A percentile compares a stretch with the other conserved stretches of the same genome.
phyloP scores from a whole-genome alignment of 2,888 invertebrate species.

The Orthonevra nobilis region DNA sequence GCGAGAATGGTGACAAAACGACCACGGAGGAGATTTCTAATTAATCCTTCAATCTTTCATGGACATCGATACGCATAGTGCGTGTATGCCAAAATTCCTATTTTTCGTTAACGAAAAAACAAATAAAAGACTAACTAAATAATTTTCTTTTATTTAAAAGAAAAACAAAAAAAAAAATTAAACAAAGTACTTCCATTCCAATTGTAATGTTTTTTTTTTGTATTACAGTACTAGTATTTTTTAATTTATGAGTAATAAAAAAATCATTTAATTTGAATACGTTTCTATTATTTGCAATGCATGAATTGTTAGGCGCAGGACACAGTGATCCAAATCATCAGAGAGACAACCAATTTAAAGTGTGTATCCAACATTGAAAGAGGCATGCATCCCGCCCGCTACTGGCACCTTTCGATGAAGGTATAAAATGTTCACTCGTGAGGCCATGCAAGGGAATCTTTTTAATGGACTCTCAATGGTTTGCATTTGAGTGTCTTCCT shows the following conservation, averaged over 20 bases:
- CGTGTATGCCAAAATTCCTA: slow-evolving; percentile 63
- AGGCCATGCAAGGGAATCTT: too few species aligned
- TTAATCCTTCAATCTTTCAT: slow-evolving; percentile 53
- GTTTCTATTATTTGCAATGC: background rate
- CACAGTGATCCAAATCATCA: too few species aligned
- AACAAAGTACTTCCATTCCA: slow-evolving; percentile 60
- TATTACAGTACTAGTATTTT: slow-evolving; percentile 38
- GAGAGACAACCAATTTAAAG: too few species aligned
- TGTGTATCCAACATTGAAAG: slow-evolving; percentile 8
- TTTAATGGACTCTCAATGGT: too few species aligned
- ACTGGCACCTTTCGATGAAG: slow-evolving; percentile 16
- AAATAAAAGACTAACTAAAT: slow-evolving; percentile 51
- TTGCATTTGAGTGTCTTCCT: too few species aligned
- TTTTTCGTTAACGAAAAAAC: slow-evolving; percentile 63
- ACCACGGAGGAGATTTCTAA: slow-evolving; percentile 60
- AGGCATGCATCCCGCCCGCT: background rate
- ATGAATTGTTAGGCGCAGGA: background rate
- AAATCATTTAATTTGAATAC: too few species aligned
- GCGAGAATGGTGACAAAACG: slow-evolving; percentile 61
- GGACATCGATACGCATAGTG: slow-evolving; percentile 50
- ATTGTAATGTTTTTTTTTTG: slow-evolving; percentile 44
- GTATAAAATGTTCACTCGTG: too few species aligned
- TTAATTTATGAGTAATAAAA: slow-evolving; percentile 38
- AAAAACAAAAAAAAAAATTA: slow-evolving; percentile 10
- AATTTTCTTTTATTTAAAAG: slow-evolving; percentile 42